Conservation (phyloP, 2,113 vertebrate genomes). For the Scalopus aquaticus region DNA sequence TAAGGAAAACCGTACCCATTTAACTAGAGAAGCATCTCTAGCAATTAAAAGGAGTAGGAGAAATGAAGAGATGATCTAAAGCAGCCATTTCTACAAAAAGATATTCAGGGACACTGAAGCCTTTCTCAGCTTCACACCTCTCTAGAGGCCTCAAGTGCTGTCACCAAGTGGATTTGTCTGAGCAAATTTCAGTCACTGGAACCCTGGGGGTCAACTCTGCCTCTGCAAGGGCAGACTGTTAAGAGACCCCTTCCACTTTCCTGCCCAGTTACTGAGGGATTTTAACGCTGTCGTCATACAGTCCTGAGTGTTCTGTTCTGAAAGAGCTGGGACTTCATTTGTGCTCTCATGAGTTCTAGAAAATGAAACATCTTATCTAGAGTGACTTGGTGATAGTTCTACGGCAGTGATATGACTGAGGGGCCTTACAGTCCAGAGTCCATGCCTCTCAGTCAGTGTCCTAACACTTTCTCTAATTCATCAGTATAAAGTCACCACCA, state of each 20-base stretch:
- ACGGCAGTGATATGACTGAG: too few species aligned
- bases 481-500: background rate
- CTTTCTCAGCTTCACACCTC: background rate
- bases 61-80: background rate
- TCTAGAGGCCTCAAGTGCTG: background rate
- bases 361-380: background rate
- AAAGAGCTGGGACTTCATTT: background rate
- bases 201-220: background rate
- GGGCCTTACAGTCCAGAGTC: background rate
- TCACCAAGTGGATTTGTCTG: background rate
- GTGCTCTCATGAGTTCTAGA: background rate
- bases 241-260: background rate
- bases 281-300: too few species aligned
- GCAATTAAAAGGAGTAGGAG: background rate
- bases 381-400: background rate
- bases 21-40: background rate
- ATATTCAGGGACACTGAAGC: background rate
- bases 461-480: background rate
- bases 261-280: background rate
- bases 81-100: background rate
- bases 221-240: background rate
- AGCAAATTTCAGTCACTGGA: background rate
- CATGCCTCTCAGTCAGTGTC: background rate
- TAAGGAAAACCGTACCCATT: background rate
- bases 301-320: background rate